Evolutionary conservation across 2,113 vertebrate species (phyloP).

Genomic region (Melanotaenia duboulayi): DNA sequence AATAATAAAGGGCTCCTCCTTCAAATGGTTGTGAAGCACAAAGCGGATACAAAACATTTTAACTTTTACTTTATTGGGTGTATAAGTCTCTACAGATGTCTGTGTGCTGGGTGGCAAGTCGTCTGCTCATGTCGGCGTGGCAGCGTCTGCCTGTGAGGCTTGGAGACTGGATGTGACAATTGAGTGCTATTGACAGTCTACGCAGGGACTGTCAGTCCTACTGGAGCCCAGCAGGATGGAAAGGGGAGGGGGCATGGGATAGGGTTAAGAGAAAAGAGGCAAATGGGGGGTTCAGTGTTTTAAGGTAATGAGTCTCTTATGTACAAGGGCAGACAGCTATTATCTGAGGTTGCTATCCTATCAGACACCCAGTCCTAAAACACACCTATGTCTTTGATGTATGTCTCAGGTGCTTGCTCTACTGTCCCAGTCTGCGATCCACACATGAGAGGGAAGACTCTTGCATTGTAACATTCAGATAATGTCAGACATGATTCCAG

Average conservation of each 20-base stretch:
- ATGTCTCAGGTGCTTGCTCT: constrained; percentile 55
- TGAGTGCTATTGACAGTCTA: constrained; percentile 78
- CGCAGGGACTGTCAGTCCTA: constrained; percentile 63
- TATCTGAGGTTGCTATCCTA: constrained; percentile 62
- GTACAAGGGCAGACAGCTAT: constrained; percentile 77
- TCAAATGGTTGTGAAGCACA: neutral
- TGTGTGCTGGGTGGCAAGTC: constrained; percentile 2
- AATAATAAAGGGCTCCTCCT: neutral
- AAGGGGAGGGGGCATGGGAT: neutral
- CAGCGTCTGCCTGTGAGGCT: constrained; percentile 69
- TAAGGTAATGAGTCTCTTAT: constrained; percentile 77
- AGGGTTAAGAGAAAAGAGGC: constrained; percentile 23
- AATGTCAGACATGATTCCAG: neutral
- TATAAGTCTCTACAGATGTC: neutral
- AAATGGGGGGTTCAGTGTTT: constrained; percentile 54
- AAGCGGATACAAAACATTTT: neutral
- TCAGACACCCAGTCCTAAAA: constrained; percentile 43
- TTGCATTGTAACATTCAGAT: neutral
- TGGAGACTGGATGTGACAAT: constrained; percentile 79
- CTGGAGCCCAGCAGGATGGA: constrained; percentile 72
- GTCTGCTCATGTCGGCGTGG: constrained; percentile 76
- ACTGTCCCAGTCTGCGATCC: neutral
- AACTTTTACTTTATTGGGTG: neutral
- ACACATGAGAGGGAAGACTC: neutral
- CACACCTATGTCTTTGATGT: constrained; percentile 64